Base-by-base conservation (phyloP, 2,113 vertebrate genomes). In the Dasypus novemcinctus region DNA sequence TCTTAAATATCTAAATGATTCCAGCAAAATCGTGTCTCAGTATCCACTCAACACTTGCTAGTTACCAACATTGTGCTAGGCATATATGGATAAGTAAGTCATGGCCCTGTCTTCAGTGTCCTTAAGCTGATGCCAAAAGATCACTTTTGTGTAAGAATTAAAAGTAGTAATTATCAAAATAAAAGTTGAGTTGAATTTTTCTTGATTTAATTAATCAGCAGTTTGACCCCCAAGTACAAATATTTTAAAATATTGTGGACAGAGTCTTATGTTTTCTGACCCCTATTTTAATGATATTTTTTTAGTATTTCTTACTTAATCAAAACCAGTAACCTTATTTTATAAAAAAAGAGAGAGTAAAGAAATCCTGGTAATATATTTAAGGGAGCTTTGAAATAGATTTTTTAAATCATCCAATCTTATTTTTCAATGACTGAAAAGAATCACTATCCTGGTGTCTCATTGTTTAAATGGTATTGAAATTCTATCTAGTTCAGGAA, bases 361-460 rank as follows among this genome's bases (percentile, higher is more conserved):
- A 71, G 25, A 87, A 76, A 31, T 13, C 12, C 10, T 69, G 1
- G 14, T 46, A 21, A 41, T 57, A 61, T 20, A 13, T 7, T 79
- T 66, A 95, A 69, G 12, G 15, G 64, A 64, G 13, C 61, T 95
- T 14, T 94, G 33, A 75, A 64, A 93, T 27, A 63, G 54, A 91
- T 82, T 68, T 59, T 15, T 82, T 72, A 85, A 95, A 93, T 85
- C 85, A 81, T 49, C 66, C 59, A 71, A 59, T 96, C 84, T 87
- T 90, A 88, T 17, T 78, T n/a, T 84, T 92, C 66, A 54, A 14
- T 27, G 4, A 64, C 38, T 82, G n/a, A 81, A 78, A 84, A 81
- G 18, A 74, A 94, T 78, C 29, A 11, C 63, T 81, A 71, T 33
- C 9, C 33, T 86, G 63, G 25, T 79, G 7, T 90, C 38, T 11